Conservation (phyloP, 1,140 invertebrate species). For the Venturia canescens region DNA sequence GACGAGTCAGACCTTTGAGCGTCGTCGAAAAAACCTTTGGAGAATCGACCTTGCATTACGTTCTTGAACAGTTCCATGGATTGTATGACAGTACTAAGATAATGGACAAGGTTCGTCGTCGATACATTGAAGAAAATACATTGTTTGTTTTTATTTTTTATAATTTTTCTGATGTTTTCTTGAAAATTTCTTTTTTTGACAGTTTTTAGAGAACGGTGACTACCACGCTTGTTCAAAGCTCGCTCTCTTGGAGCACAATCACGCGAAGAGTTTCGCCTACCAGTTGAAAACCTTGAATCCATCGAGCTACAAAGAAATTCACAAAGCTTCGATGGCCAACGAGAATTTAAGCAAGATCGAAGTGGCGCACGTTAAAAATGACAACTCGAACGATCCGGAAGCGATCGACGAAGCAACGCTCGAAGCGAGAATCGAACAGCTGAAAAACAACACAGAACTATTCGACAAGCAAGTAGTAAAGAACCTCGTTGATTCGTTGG, state of each 20-base stretch:
- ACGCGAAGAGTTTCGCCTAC: conserved; percentile 70
- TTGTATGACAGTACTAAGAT: conserved; percentile 77
- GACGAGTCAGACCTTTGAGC: conserved; percentile 63
- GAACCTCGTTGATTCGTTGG: conserved; percentile 70
- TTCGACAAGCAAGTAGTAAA: conserved; percentile 72
- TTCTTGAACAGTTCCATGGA: conserved; percentile 77
- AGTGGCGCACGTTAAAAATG: background rate
- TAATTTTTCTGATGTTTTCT: background rate
- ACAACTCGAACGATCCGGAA: conserved; percentile 29
- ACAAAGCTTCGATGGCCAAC: background rate
- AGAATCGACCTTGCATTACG: conserved; percentile 76
- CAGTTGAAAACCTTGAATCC: conserved; percentile 73
- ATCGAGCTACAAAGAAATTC: conserved; percentile 47
- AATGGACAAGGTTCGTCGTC: conserved; percentile 68
- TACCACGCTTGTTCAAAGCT: conserved; percentile 76
- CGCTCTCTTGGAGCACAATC: conserved; percentile 73
- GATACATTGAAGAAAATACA: background rate
- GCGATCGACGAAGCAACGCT: background rate
- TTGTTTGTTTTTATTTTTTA: conserved; percentile 46
- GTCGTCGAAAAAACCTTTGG: conserved; percentile 67
- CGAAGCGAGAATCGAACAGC: conserved; percentile 39
- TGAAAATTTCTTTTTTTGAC: background rate
- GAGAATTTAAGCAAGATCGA: conserved; percentile 18
- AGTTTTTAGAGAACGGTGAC: conserved; percentile 73
- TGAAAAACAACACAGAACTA: conserved; percentile 62